phyloP scores from a whole-genome alignment of 2,797 vertebrate genomes.

The Brotula barbata region DNA sequence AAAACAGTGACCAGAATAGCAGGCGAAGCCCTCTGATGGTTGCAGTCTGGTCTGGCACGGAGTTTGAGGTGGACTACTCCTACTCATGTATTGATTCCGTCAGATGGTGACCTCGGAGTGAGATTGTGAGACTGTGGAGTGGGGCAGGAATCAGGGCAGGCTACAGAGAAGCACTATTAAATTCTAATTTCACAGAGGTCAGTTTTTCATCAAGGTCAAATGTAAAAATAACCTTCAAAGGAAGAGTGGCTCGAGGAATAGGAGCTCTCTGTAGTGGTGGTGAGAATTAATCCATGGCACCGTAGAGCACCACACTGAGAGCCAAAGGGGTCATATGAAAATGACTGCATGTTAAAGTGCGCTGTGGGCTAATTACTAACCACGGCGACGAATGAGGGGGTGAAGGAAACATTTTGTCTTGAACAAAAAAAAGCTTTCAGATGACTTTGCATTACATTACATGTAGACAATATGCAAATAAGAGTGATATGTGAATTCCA shows the following conservation, averaged over 20 bases:
- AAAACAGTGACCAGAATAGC: conserved; percentile 22
- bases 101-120: conserved; percentile 51
- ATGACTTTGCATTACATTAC: conserved; percentile 21
- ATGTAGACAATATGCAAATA: conserved; percentile 23
- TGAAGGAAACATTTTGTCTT: conserved; percentile 20
- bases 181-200: conserved; percentile 64
- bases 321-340: conserved; percentile 26
- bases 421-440: conserved; percentile 35
- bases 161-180: conserved; percentile 42
- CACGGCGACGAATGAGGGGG: conserved; percentile 53
- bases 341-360: conserved; percentile 41
- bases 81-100: conserved; percentile 63
- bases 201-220: conserved; percentile 66
- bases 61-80: conserved; percentile 40
- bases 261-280: conserved; percentile 10
- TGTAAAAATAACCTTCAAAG: conserved; percentile 62
- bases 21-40: conserved; percentile 38
- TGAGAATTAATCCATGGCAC: conserved; percentile 36
- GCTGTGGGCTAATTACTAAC: conserved; percentile 63
- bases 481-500: conserved; percentile 11
- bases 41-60: conserved; percentile 16
- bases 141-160: conserved; percentile 47
- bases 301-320: conserved; percentile 23
- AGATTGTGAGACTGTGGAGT: conserved; percentile 7
- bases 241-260: conserved; percentile 29